Evolutionary conservation across 2,797 vertebrate species (phyloP), one percentile per base, ranked within the genome.

Genomic region (Rhinogobio ventralis): DNA sequence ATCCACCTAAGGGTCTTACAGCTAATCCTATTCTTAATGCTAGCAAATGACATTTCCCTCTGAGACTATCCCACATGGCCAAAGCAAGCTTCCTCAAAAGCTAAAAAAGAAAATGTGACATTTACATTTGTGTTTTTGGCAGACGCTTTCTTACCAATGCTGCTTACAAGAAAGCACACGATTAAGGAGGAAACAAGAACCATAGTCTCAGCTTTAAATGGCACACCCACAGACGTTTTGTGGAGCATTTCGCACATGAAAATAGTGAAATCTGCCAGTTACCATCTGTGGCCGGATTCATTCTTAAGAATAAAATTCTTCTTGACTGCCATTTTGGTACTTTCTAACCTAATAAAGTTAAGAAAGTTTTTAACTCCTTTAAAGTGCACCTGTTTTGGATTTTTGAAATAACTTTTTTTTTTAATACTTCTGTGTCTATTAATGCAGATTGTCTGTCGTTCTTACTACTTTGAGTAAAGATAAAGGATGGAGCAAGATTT

Each of bases 1-100:
- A 62, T 62, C 39, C 39, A 62, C 36, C 39, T 62, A 64, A 78
- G 8, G 13, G 57, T n/a, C 45, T 82, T 51, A 82, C 1, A 51
- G 71, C 45, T 66, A 74, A 82, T 74, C 45, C 45, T 74, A 17
- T 66, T 33, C 69, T 74, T 74, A 82, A 82, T 74, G 28, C 45
- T 62, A 73, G 25, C 55, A 82, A 82, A 82, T 73, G 7, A 73
- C 80, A 82, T 73, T 64, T 72, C 14, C 49, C 25, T 82, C 55
- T 10, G 42, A 62, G 69, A 82, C 69, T 82, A 36, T 82, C 42
- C 81, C 57, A 82, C 69, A 74, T 74, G 81, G 60, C 71, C 20
- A 64, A 82, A 74, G 49, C 71, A 74, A 74, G 69, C 57, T 46
- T 78, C 9, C 28, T 36, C 2, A 73, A 62, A 62, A 69, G 79